Evolutionary conservation across 2,888 invertebrate genomes (phyloP), one percentile per base, ranked within the genome.

Genomic region (Epinotia nisella): DNA sequence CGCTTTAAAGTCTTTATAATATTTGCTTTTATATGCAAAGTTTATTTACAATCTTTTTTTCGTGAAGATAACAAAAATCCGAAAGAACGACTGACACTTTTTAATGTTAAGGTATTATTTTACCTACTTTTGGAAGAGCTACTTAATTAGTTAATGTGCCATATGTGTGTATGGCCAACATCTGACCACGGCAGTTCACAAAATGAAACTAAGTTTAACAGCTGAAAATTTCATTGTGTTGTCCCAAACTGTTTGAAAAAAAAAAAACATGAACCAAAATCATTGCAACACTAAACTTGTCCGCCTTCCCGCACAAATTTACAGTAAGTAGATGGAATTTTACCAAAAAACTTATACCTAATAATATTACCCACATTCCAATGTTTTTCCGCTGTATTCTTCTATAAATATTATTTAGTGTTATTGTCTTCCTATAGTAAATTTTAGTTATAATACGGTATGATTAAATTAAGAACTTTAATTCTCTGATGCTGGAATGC

Each of bases 371-470:
- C 76, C 77, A 80, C 86, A 84, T 86, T 85, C 81, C 85, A 85
- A 83, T 85, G 83, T 81, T 78, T 75, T 78, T 82, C 75, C 75
- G 75, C 76, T 79, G 79, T 78, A 83, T 76, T 76, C 77, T 78
- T 78, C 78, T 82, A 83, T 75, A 78, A 79, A 78, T 81, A 79
- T 81, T 80, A 81, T 81, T 80, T 77, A 79, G 79, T 80, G 80
- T 79, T 78, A 79, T 80, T 85, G 91, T 90, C 91, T 91, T 90
- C 90, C 89, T 88, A 82, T 89, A 87, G 82, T 75, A 60, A 83
- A 81, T 82, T 84, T 78, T 83, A 84, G 84, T 81, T 81, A 75
- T 75, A 77, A 55, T 66, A 49, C 55, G 74, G 61, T 77, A 77
- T 75, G n/a, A 21, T 76, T 76, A 75, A 78, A 79, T 76, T 83